These are phyloP conservation scores for Sorex maritimensis DNA, from an alignment of 2,797 vertebrate species.

Conservation along the genomic window DNA sequence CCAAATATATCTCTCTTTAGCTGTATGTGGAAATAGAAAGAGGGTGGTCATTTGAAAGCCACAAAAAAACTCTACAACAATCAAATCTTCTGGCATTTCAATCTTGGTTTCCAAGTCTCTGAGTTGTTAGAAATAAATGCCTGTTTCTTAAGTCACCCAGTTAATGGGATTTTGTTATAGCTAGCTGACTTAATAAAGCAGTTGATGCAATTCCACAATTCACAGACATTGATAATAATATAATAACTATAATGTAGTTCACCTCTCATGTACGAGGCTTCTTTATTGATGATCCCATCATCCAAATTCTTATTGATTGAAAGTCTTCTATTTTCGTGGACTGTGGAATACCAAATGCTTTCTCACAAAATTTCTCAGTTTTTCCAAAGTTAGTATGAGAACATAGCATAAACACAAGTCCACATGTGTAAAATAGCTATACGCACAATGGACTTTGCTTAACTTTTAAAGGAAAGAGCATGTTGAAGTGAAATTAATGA, in stretches of 20 bases:
- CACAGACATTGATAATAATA: background rate
- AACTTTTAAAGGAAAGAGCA: background rate
- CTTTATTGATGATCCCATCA: background rate
- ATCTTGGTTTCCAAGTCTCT: background rate
- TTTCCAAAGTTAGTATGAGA: background rate
- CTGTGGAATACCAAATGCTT: background rate
- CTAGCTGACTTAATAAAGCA: background rate
- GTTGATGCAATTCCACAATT: too few relatives aligned
- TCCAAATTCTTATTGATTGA: background rate
- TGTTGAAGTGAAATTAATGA: background rate
- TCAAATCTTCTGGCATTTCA: background rate
- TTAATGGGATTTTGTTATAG: background rate
- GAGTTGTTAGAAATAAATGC: background rate
- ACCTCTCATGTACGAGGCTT: background rate
- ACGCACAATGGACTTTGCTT: background rate
- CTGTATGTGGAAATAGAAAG: background rate
- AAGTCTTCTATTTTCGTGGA: background rate
- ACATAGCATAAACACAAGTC: slow-evolving; percentile 4
- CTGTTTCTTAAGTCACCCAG: background rate
- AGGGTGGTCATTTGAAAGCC: background rate
- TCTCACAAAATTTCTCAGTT: background rate
- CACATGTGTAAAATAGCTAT: background rate
- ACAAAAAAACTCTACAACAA: background rate
- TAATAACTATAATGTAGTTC: background rate
- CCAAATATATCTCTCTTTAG: too few relatives aligned